These are phyloP conservation scores for Drosophila acutilabella DNA, from an alignment of 2,888 invertebrate genomes.

Conservation along the genomic window DNA sequence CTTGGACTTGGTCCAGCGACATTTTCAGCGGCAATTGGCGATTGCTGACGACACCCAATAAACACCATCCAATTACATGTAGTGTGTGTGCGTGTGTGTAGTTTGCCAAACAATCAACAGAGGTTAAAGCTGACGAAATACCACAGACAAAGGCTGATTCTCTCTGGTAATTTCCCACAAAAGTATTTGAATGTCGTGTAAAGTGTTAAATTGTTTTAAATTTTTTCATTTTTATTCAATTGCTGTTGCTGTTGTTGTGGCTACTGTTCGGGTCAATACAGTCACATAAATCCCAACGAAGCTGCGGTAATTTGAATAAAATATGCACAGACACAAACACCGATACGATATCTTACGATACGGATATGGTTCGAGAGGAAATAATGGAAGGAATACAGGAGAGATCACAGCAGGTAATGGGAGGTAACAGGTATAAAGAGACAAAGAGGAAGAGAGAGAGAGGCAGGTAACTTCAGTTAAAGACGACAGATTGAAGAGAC, in stretches of 20 bases:
- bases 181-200: constrained; percentile 80
- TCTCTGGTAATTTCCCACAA: constrained; percentile 71
- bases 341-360: constrained; percentile 11
- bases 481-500: constrained; percentile 15
- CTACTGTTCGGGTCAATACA: constrained; percentile 49
- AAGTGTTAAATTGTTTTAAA: constrained; percentile 80
- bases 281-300: constrained; percentile 67
- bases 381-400: neutral
- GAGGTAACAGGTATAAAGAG: constrained; percentile 24
- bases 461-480: neutral
- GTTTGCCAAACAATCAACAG: constrained; percentile 56
- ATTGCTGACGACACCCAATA: constrained; percentile 78
- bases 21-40: constrained; percentile 65
- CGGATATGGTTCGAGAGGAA: constrained; percentile 6
- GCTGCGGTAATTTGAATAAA: constrained; percentile 76
- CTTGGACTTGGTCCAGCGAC: constrained; percentile 34
- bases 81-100: constrained; percentile 31
- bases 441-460: neutral
- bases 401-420: constrained; percentile 20
- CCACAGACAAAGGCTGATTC: constrained; percentile 55
- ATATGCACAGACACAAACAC: constrained; percentile 61
- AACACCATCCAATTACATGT: constrained; percentile 71
- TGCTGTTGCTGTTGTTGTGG: constrained; percentile 26
- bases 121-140: constrained; percentile 64
- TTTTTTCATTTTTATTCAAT: constrained; percentile 44